These are phyloP conservation scores for Ceriagrion tenellum DNA, from an alignment of 2,888 invertebrate species.

Conservation along the genomic window DNA sequence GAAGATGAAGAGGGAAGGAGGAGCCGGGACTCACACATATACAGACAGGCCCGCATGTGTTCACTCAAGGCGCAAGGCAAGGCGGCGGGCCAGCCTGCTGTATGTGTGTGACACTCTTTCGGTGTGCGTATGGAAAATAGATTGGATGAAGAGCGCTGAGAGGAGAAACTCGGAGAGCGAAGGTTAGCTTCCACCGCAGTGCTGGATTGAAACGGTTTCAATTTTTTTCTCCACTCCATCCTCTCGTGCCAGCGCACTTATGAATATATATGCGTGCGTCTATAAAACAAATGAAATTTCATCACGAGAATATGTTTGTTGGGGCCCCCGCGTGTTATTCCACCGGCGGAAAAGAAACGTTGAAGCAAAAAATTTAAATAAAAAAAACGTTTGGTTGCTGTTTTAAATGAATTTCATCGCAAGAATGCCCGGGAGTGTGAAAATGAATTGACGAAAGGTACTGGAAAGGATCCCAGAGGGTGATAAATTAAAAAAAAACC, in stretches of 20 bases:
- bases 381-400: background rate
- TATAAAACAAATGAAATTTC: conserved; percentile 30
- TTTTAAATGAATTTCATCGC: background rate
- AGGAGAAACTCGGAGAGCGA: background rate
- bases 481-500: background rate
- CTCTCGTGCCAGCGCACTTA: background rate
- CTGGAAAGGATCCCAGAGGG: background rate
- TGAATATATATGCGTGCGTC: background rate
- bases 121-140: conserved; percentile 10
- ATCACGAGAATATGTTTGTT: background rate
- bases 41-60: background rate
- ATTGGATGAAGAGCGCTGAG: background rate
- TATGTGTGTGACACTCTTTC: background rate
- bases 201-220: background rate
- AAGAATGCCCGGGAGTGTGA: background rate
- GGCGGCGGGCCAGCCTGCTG: background rate
- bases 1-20: background rate
- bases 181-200: background rate
- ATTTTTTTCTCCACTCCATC: background rate
- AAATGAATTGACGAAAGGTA: background rate
- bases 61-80: background rate
- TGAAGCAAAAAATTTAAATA: background rate
- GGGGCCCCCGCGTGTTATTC: background rate
- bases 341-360: background rate
- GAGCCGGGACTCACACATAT: background rate